Evolutionary conservation across 2,888 invertebrate genomes (phyloP).

Genomic region (Patella caerulea): DNA sequence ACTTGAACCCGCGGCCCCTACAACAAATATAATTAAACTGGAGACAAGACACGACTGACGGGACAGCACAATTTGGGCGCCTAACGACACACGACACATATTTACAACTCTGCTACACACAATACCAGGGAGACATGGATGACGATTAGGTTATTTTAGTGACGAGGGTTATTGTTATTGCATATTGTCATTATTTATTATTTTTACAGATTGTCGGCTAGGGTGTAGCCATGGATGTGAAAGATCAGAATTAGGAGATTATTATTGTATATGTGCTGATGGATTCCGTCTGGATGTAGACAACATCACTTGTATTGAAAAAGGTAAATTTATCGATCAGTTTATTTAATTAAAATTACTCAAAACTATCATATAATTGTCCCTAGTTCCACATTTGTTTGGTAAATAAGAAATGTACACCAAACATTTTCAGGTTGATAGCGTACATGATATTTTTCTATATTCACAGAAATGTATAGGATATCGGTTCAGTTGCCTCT

Average conservation of each 20-base stretch:
- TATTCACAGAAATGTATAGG: neutral
- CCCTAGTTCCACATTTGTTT: neutral
- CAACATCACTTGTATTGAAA: constrained; percentile 52
- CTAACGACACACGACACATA: too few relatives aligned
- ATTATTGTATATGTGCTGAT: constrained; percentile 48
- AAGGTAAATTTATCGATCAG: constrained; percentile 40
- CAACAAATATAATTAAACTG: too few relatives aligned
- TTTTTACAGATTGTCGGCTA: constrained; percentile 45
- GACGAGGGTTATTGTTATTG: neutral
- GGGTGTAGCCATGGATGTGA: constrained; percentile 48
- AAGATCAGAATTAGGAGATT: constrained; percentile 26
- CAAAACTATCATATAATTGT: neutral
- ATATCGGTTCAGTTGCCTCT: neutral
- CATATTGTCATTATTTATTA: neutral
- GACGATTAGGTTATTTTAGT: too few relatives aligned
- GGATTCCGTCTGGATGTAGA: constrained; percentile 48
- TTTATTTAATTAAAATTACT: too few relatives aligned
- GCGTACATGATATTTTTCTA: too few relatives aligned
- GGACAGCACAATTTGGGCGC: too few relatives aligned
- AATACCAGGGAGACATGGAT: too few relatives aligned
- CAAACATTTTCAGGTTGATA: too few relatives aligned
- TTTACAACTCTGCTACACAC: too few relatives aligned
- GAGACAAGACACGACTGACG: too few relatives aligned
- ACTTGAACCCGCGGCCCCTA: too few relatives aligned
- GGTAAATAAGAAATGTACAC: neutral